Evolutionary conservation across 1,140 invertebrate species (phyloP).

Genomic region (Luehdorfia chinensis): DNA sequence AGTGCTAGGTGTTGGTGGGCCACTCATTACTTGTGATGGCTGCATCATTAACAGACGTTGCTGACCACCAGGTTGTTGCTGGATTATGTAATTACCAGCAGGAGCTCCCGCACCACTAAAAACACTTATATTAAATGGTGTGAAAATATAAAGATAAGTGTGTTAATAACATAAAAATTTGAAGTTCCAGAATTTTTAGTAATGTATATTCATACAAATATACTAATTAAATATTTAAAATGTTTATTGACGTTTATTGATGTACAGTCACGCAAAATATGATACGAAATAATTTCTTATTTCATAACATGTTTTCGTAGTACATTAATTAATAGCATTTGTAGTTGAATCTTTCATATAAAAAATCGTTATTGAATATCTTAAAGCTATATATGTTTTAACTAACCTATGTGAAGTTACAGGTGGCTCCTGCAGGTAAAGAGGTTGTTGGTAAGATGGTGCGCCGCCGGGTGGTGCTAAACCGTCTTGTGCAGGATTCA

Average conservation of each 20-base stretch:
- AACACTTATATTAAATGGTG: slow-evolving; percentile 14
- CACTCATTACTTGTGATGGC: slow-evolving; percentile 79
- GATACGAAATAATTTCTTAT: too few species aligned
- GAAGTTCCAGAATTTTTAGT: too few species aligned
- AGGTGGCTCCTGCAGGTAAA: slow-evolving; percentile 80
- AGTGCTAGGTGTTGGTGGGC: slow-evolving; percentile 76
- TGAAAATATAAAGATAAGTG: background rate
- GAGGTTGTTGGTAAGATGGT: slow-evolving; percentile 81
- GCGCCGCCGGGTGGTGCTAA: slow-evolving; percentile 81
- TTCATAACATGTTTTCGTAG: too few species aligned
- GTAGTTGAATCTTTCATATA: too few species aligned
- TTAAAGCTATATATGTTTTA: slow-evolving; percentile 10
- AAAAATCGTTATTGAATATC: too few species aligned
- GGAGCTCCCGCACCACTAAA: slow-evolving; percentile 61
- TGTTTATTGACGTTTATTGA: too few species aligned
- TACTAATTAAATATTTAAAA: too few species aligned
- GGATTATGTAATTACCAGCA: slow-evolving; percentile 74
- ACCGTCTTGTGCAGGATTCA: slow-evolving; percentile 83
- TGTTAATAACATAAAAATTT: background rate
- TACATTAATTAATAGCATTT: too few species aligned
- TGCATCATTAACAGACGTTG: slow-evolving; percentile 80
- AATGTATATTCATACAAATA: too few species aligned
- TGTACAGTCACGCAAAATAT: too few species aligned
- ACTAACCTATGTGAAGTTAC: slow-evolving; percentile 70
- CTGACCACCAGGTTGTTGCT: slow-evolving; percentile 81